Evolutionary conservation across 2,797 vertebrate species (phyloP).

Genomic region (Sebastes kiyomatsui): DNA sequence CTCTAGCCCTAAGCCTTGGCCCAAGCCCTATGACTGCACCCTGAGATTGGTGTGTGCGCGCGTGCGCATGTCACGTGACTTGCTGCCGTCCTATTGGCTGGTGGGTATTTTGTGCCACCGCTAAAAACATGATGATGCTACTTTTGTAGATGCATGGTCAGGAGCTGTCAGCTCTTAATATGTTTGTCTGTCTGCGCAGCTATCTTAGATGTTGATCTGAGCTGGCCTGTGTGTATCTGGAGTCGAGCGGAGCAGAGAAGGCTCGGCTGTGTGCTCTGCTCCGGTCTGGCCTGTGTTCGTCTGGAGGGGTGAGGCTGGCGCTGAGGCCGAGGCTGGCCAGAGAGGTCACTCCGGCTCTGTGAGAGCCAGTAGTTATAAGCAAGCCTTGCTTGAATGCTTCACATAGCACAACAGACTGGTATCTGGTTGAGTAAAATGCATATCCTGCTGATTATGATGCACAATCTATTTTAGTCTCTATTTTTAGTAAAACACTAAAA

Average conservation of each 20-base stretch:
- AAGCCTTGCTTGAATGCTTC: constrained; percentile 13
- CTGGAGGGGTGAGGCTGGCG: constrained; percentile 35
- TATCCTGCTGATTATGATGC: not conserved
- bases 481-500: not conserved
- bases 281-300: constrained; percentile 47
- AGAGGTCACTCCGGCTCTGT: constrained; percentile 64
- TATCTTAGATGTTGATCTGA: constrained; percentile 72
- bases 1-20: constrained; percentile 56
- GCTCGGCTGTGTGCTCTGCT: constrained; percentile 41
- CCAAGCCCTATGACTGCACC: constrained; percentile 51
- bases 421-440: not conserved
- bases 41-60: constrained; percentile 25
- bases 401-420: not conserved
- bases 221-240: constrained; percentile 61
- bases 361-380: constrained; percentile 17
- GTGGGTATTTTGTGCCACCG: constrained; percentile 44
- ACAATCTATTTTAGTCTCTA: not conserved
- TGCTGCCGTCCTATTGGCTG: constrained; percentile 13
- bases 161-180: constrained; percentile 61
- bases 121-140: constrained; percentile 53
- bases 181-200: constrained; percentile 61
- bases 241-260: constrained; percentile 27
- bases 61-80: constrained; percentile 30
- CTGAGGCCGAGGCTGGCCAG: constrained; percentile 48
- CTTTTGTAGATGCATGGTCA: constrained; percentile 63